Percentiles rank a stretch among this genome's conserved stretches.
These are phyloP conservation scores for Agrenia bidenticulata DNA, from an alignment of 2,888 invertebrate genomes.

Conservation along the genomic window DNA sequence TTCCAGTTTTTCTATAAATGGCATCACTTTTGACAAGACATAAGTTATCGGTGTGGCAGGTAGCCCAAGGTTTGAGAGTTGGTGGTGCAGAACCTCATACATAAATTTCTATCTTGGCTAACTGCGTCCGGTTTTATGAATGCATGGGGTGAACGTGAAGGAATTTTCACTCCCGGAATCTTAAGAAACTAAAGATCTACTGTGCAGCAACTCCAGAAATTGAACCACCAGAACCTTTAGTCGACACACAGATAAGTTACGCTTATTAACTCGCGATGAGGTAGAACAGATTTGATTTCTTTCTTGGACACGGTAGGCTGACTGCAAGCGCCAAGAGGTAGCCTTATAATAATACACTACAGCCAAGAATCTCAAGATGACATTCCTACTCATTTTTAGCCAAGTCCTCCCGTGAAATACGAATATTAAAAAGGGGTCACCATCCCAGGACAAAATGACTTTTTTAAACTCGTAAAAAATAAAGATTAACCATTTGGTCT, in stretches of 20 bases:
- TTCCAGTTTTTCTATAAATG: too few relatives aligned
- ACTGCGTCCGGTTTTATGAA: too few relatives aligned
- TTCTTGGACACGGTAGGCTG: conserved; percentile 17
- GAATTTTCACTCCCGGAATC: background rate
- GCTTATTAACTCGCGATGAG: conserved; percentile 46
- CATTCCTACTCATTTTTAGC: too few relatives aligned
- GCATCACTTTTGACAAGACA: too few relatives aligned
- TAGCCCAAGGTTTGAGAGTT: too few relatives aligned
- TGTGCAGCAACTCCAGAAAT: background rate
- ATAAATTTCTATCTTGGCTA: too few relatives aligned
- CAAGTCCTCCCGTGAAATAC: too few relatives aligned
- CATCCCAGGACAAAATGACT: background rate
- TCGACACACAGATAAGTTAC: conserved; percentile 35
- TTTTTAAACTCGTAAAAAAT: background rate
- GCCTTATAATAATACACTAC: background rate
- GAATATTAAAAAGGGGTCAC: background rate
- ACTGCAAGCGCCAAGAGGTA: background rate
- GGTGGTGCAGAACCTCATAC: too few relatives aligned
- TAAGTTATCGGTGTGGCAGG: too few relatives aligned
- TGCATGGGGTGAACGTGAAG: background rate
- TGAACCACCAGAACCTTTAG: conserved; percentile 14
- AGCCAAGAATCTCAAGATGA: too few relatives aligned
- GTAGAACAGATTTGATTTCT: conserved; percentile 44
- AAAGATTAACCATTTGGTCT: background rate
- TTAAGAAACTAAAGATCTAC: background rate